phyloP scores from a whole-genome alignment of 2,888 invertebrate genomes.

The Listrodromus nycthemerus region DNA sequence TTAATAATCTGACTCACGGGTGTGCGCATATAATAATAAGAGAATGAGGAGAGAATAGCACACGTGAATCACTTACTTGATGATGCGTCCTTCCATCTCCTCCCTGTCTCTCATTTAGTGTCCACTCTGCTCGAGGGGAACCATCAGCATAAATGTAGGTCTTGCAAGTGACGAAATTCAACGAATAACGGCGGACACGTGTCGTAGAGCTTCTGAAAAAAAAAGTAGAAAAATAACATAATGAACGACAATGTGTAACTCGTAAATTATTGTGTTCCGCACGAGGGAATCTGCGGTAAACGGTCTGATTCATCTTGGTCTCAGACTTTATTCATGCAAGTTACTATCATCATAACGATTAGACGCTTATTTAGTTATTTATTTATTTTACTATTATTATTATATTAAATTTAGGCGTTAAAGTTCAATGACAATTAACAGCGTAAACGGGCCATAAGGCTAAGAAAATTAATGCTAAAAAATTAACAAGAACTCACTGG shows the following conservation, averaged over 20 bases:
- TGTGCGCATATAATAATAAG: conserved; percentile 45
- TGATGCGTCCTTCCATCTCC: conserved; percentile 33
- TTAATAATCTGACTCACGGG: conserved; percentile 69
- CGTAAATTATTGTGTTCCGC: conserved; percentile 20
- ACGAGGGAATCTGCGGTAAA: conserved; percentile 30
- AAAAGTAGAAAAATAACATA: conserved; percentile 26
- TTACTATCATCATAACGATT: conserved; percentile 2
- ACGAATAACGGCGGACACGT: conserved; percentile 30
- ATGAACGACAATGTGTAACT: background rate
- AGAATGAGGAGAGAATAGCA: conserved; percentile 40
- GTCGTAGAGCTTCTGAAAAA: conserved; percentile 43
- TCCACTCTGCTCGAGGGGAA: conserved; percentile 13
- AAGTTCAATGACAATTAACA: conserved; percentile 43
- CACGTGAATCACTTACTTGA: conserved; percentile 65
- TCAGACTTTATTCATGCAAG: conserved; percentile 40
- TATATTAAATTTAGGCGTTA: conserved; percentile 39
- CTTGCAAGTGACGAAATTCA: conserved; percentile 51
- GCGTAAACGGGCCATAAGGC: conserved; percentile 19
- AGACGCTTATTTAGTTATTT: background rate
- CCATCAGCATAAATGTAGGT: conserved; percentile 44
- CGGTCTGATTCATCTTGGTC: conserved; percentile 52
- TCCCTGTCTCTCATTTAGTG: conserved; percentile 44
- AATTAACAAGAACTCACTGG: conserved; percentile 1
- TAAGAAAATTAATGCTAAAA: conserved; percentile 28
- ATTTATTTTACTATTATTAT: background rate